phyloP scores from a whole-genome alignment of 1,140 invertebrate genomes.

The Zaprionus africanus region DNA sequence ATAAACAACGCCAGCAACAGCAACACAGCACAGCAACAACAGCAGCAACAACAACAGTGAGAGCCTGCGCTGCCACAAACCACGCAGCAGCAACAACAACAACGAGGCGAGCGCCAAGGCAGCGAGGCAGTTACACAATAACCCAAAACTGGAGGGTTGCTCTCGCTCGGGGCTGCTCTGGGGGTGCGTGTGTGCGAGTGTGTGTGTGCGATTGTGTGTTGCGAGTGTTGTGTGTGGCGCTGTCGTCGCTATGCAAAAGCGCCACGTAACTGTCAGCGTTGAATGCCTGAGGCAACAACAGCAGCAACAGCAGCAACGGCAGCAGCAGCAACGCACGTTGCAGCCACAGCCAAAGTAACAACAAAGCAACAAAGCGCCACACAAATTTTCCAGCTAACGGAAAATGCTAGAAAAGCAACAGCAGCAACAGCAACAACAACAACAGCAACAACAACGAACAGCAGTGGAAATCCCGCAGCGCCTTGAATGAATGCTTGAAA shows the following conservation, averaged over 20 bases:
- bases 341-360: slow-evolving; percentile 7
- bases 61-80: slow-evolving; percentile 13
- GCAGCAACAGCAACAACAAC: slow-evolving; percentile 15
- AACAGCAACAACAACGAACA: slow-evolving; percentile 12
- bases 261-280: slow-evolving; percentile 55
- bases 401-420: slow-evolving; percentile 37
- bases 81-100: slow-evolving; percentile 25
- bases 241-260: slow-evolving; percentile 71
- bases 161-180: neutral
- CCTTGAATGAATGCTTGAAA: slow-evolving; percentile 77
- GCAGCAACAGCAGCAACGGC: slow-evolving; percentile 9
- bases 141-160: slow-evolving; percentile 20
- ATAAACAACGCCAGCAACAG: slow-evolving; percentile 49
- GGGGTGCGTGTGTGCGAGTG: neutral
- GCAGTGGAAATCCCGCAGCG: slow-evolving; percentile 50
- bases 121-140: slow-evolving; percentile 49
- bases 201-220: neutral
- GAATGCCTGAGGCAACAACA: slow-evolving; percentile 34
- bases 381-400: slow-evolving; percentile 43
- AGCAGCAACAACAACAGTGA: slow-evolving; percentile 27
- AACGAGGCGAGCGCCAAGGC: slow-evolving; percentile 10
- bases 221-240: slow-evolving; percentile 16
- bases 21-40: too few species aligned
- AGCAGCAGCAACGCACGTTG: slow-evolving; percentile 25
- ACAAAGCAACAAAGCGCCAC: slow-evolving; percentile 20